phyloP scores from a whole-genome alignment of 2,797 vertebrate species.

The Mus minutoides region DNA sequence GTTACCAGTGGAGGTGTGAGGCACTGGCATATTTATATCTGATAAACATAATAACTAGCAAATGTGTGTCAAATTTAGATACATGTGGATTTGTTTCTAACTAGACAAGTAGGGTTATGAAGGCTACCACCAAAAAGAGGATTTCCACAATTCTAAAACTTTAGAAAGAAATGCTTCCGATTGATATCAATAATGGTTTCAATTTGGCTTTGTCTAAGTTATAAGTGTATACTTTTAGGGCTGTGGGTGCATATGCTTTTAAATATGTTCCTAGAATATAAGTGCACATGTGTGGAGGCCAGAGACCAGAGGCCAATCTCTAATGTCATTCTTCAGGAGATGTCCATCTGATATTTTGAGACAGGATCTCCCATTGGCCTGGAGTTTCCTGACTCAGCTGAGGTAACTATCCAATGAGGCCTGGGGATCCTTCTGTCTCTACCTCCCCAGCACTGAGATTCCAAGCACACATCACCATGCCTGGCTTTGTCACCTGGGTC shows the following conservation, averaged over 20 bases:
- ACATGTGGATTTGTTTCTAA: neutral
- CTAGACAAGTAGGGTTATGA: neutral
- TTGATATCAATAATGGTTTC: neutral
- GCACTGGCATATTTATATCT: neutral
- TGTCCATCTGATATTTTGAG: neutral
- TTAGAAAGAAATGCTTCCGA: neutral
- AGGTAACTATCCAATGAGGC: neutral
- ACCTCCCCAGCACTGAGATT: neutral
- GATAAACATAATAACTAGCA: constrained; percentile 25
- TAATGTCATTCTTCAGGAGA: too few relatives aligned
- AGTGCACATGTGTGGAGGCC: neutral
- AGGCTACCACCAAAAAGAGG: neutral
- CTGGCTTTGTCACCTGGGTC: neutral
- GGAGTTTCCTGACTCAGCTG: neutral
- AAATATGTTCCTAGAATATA: neutral
- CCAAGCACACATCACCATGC: neutral
- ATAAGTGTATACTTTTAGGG: neutral
- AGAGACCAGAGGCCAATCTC: neutral
- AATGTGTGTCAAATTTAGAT: neutral
- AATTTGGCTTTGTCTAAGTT: neutral
- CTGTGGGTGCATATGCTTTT: neutral
- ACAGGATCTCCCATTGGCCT: neutral
- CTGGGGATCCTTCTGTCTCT: neutral
- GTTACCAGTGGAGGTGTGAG: neutral
- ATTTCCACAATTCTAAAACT: neutral